Evolutionary conservation across 53 echinoderm and acorn worm genomes (phyloP), one percentile per base, ranked within the genome.

Genomic region (Mesocentrotus franciscanus): DNA sequence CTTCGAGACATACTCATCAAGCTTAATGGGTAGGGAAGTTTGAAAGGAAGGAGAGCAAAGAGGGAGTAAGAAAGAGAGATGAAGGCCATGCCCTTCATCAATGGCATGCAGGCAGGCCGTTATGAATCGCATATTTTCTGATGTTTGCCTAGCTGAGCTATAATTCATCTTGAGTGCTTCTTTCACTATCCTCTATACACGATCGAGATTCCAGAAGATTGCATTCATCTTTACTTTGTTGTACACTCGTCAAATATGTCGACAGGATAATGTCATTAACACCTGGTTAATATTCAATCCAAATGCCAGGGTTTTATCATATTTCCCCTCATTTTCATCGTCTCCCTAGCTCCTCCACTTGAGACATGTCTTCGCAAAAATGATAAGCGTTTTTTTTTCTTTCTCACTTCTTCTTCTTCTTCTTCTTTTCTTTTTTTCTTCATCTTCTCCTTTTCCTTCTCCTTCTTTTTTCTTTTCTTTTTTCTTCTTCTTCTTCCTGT

Each of bases 101-200:
- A 56, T 85, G 85, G 85, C 27, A 85, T 85, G 56, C 58, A 85
- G 85, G 35, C 85, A 85, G 4, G 49, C 66, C 35, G 66, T 90
- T 90, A 90, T 90, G 66, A 90, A 90, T 90, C 91, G 91, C 91
- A 90, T 90, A 90, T 90, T 79, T 55, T 90, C 91, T 66, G 4
- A 10, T 92, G 92, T 92, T 92, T 92, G 92, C 92, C 71, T 70
- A 92, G 92, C 92, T 92, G 75, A 92, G 92, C 92, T 92, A 92
- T 92, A 92, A 92, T 92, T 72, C 92, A 92, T 74, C 56, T n/a
- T 68, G 68, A 92, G 92, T 92, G 70, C 70, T 90, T n/a, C 59
- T 90, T 61, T 90, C 61, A 9, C 90, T 49, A 13, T 83, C 83
- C 83, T 83, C 83, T 42, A 83, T 22, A 14, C 60, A 7, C 62